These are phyloP conservation scores for Anthonomus grandis DNA, from an alignment of 1,140 invertebrate genomes.

Conservation along the genomic window DNA sequence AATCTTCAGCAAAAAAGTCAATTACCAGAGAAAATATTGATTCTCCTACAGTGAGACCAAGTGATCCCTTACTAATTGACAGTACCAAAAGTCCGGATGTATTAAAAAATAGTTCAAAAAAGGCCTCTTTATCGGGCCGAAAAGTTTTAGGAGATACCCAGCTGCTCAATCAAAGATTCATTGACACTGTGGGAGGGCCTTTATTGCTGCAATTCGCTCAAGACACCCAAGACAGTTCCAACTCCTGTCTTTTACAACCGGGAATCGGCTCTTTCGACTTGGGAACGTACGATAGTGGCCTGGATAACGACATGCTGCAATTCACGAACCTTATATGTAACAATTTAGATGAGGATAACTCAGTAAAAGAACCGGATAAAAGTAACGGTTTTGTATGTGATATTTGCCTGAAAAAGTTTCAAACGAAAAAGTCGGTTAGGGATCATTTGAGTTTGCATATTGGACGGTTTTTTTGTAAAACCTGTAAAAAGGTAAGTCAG, in stretches of 20 bases:
- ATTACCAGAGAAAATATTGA: too few relatives aligned
- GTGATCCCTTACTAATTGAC: too few relatives aligned
- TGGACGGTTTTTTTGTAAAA: slow-evolving; percentile 51
- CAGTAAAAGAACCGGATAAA: slow-evolving; percentile 25
- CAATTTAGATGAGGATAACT: slow-evolving; percentile 26
- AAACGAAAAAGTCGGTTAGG: slow-evolving; percentile 49
- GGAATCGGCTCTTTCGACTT: slow-evolving; percentile 26
- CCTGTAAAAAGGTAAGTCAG: slow-evolving; percentile 44
- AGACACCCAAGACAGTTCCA: slow-evolving; percentile 41
- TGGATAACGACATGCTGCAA: too few relatives aligned
- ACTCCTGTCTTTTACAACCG: slow-evolving; percentile 32
- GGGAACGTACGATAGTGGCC: slow-evolving; percentile 26
- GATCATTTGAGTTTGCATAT: slow-evolving; percentile 55
- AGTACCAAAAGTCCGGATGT: too few relatives aligned
- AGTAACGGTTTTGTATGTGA: slow-evolving; percentile 51
- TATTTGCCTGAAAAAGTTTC: slow-evolving; percentile 55
- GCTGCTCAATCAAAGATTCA: too few relatives aligned
- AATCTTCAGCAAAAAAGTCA: too few relatives aligned
- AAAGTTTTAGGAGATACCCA: too few relatives aligned
- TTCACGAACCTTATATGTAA: too few relatives aligned
- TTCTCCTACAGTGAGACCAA: too few relatives aligned
- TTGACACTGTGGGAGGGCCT: slow-evolving; percentile 32
- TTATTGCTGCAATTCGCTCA: slow-evolving; percentile 32
- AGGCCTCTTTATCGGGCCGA: too few relatives aligned
- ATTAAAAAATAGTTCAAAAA: too few relatives aligned